Evolutionary conservation across 2,113 vertebrate genomes (phyloP), one percentile per base, ranked within the genome.

Genomic region (Melanotaenia duboulayi): DNA sequence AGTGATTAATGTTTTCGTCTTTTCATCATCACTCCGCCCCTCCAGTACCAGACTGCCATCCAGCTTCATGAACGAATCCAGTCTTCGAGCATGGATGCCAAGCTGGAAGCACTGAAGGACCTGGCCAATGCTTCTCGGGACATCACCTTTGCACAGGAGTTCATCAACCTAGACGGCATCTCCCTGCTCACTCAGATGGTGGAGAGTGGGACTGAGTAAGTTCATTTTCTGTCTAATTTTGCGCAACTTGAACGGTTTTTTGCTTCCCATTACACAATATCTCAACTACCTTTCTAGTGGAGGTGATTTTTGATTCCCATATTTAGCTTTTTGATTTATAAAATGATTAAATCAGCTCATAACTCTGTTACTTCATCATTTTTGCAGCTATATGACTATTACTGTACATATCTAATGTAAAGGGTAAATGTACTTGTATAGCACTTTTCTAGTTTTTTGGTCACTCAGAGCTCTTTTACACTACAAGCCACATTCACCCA

Each of bases 91-190:
- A 98, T 99, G 97, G 97, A 99, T 10, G 95, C 96, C 7, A 99
- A 99, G 83, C 92, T 99, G 88, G 98, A 99, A 81, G 94, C 96
- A 7, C 92, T 99, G 91, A 99, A 99, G 90, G 96, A 98, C 71
- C 86, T 99, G 88, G 98, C 98, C 86, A 97, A 92, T 46, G 95
- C 96, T 0, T 99, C 98, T 7, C 88, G 97, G 2, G 98, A 99
- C 81, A 89, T 99, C 90, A 99, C 98, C 0, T 99, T 99, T 71
- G 98, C 97, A 19, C 96, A 98, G 85, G 98, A 99, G 89, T 99
- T 99, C 83, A 99, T 99, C 84, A 99, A 99, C 92, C 94, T 98
- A 72, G 97, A 99, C 17, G 98, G 98, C 60, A 97, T 99, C 94
- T 97, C 94, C 24, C 94, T 97, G 62, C 95, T 99, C 72, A 99